Base-by-base conservation (phyloP, 37 sponge, comb jelly and placozoan species). In the Hormiphora californensis region DNA sequence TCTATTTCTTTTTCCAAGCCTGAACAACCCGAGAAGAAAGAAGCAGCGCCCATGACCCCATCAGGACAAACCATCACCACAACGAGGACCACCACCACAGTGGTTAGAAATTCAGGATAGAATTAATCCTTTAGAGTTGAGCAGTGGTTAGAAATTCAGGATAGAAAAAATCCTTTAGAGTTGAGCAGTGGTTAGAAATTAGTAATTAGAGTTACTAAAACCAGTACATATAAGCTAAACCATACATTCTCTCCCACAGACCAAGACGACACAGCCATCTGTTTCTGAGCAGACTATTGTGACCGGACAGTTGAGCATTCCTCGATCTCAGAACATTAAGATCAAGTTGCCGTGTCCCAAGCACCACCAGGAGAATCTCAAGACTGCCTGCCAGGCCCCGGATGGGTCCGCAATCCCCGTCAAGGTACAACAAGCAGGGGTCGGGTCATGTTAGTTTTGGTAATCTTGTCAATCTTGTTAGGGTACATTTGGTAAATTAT, bases 261-360 rank as follows among this genome's bases (percentile, higher is more conserved):
- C 61, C 5, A 57, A 57, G 23, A 57, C 17, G 4, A 28, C 61
- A 15, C 30, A 28, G 23, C 61, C 61, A 15, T 23, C 61, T 15
- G 23, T 30, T 15, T 4, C 9, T 4, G 30, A 57, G 27, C 61
- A 57, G n/a, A 57, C 61, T 5, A 57, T 57, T 4, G 61, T 57
- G 23, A 19, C 61, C 9, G 61, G 61, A 5, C 61, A 57, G 61
- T 57, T 57, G 30, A 57, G 61, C 27, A 25, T 57, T 4, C 61
- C 61, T 30, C 9, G 61, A 57, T 5, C 46, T 2, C 81, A 73
- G 44, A 73, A 73, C 81, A 73, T 73, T 23, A 73, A 27, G 30
- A 33, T 33, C 46, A 73, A 73, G 35, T 28, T 73, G 27, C 81
- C 81, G 3, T 73, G 81, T 28, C 44, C 81, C 81, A 73, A 73